Base-by-base conservation (phyloP, 1,140 invertebrate genomes). In the Berghia stephanieae region DNA sequence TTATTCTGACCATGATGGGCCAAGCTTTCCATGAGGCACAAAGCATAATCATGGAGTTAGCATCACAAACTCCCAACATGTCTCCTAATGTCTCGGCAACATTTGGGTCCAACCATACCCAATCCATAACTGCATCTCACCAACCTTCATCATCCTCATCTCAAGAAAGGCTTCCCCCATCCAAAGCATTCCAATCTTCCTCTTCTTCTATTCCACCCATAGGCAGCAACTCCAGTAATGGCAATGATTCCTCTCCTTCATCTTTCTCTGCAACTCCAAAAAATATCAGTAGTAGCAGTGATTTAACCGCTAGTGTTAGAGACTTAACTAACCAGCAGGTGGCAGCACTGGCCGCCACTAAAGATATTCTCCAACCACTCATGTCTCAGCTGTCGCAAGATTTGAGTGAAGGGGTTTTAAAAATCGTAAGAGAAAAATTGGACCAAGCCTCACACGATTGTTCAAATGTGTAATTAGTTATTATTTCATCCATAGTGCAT, bases 21-120 rank as follows among this genome's bases (percentile, higher is more conserved):
- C 60, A 75, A 38, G 66, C 71, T 3, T 75, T 82, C 46, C 79
- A 80, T 2, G 77, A 82, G 34, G 67, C 79, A 31, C 74, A 80
- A 16, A 44, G 67, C 13, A 70, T 68, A 42, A 16, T 82, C 18
- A 77, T 78, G 21, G 74, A 80, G 46, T 46, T 82, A 36, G 74
- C 75, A 2, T 24, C 74, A n/a, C 77, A 76, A 63, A 68, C 78
- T 13, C 76, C 78, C 10, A 63, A 55, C 21, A n/a, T 38, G 24
- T 18, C 57, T 21, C 43, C 21, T 34, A 55, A 55, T 18, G 46
- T 21, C n/a, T 4, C 40, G n/a, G 49, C 36, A 21, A 21, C 49
- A 2, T 36, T 44, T 3, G 16, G 27, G 43, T 24, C 5, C 27
- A 24, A 21, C 27, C 52, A n/a, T n/a, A n/a, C n/a, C n/a, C n/a